Evolutionary conservation across 2,113 vertebrate genomes (phyloP), one percentile per base, ranked within the genome.

Genomic region (Datnioides undecimradiatus): DNA sequence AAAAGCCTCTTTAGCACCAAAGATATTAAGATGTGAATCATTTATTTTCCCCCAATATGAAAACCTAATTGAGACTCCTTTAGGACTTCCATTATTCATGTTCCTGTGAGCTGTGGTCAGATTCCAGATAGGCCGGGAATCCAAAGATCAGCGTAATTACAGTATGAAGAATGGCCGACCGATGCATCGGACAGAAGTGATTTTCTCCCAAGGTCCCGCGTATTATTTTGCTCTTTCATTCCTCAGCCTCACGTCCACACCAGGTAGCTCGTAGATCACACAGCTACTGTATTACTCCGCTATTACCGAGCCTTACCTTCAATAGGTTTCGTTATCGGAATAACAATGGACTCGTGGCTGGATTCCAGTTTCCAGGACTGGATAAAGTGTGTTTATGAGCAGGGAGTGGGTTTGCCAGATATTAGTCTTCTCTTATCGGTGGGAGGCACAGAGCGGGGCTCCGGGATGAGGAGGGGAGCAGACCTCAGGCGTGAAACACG

Each of bases 21-120:
- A 82, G 48, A 86, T 90, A 89, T 89, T 80, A 79, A 73, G 70
- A 83, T 71, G 64, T 83, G 63, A 89, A 90, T 87, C 75, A 82
- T 91, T 87, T 45, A 86, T 85, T 78, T 41, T 12, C 64, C 60
- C 38, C 31, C 52, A 80, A 65, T 80, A 88, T 75, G 70, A 82
- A 82, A 82, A 73, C 29, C 59, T 54, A 80, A 91, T 86, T 82
- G 71, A 71, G 60, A 40, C 59, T 74, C 57, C 55, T 88, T 87
- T 60, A 74, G 59, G 73, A 81, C 77, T 81, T 87, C 57, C 64
- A 90, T 88, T 76, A 86, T 90, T 91, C 65, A 85, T 85, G 19
- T 84, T 57, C 45, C 29, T 49, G 31, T 9, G 3, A 60, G 45
- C 67, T 43, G 60, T 34, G 78, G 55, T 82, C 79, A 51, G 54